Evolutionary conservation across 2,888 invertebrate genomes (phyloP).

Genomic region (Chromoteleia sp.): DNA sequence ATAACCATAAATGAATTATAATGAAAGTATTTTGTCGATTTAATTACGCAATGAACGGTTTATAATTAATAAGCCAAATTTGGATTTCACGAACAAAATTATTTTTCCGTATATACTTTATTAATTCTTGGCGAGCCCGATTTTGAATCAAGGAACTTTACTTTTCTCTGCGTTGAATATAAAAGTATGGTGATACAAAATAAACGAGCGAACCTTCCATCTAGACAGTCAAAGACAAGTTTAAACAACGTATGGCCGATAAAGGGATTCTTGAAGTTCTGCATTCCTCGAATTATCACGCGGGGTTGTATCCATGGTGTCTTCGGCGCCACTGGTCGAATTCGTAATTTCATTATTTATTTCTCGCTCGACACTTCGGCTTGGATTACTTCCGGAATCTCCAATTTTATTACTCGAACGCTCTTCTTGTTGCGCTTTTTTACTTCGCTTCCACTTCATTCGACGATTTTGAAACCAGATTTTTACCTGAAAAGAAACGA

Average conservation of each 20-base stretch:
- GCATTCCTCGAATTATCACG: constrained; percentile 77
- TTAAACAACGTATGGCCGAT: constrained; percentile 84
- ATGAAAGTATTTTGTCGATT: too few relatives aligned
- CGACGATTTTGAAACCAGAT: constrained; percentile 99
- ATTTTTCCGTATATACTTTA: too few relatives aligned
- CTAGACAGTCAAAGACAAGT: background rate
- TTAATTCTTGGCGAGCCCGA: too few relatives aligned
- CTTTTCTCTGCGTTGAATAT: background rate
- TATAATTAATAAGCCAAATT: too few relatives aligned
- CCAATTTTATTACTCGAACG: constrained; percentile 85
- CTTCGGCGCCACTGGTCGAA: constrained; percentile 74
- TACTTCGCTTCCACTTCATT: constrained; percentile 99
- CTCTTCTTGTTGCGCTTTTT: constrained; percentile 96
- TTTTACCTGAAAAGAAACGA: constrained; percentile 90
- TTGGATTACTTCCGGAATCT: constrained; percentile 76
- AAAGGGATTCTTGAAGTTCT: constrained; percentile 83
- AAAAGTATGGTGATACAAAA: too few relatives aligned
- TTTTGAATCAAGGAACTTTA: too few relatives aligned
- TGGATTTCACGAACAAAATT: too few relatives aligned
- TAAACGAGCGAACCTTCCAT: background rate
- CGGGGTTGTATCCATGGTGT: constrained; percentile 76
- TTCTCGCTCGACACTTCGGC: constrained; percentile 70
- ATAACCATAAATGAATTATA: too few relatives aligned
- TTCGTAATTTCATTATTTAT: constrained; percentile 75
- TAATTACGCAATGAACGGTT: too few relatives aligned